phyloP scores from a whole-genome alignment of 2,888 invertebrate genomes.

The Netelia fuscicornis region DNA sequence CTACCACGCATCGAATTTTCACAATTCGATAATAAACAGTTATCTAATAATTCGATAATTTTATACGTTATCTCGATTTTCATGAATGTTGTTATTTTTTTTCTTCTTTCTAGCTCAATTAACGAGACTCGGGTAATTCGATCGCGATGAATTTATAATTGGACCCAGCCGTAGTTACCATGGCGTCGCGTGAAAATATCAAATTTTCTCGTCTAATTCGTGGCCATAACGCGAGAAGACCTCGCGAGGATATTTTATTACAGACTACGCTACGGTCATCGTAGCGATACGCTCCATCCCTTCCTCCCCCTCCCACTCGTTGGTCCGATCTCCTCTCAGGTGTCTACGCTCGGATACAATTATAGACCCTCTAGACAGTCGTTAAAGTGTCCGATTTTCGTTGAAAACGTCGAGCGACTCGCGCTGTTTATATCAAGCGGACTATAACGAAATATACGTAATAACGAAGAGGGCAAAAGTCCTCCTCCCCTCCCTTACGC shows the following conservation, averaged over 20 bases:
- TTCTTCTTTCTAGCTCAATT: neutral
- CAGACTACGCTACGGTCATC: neutral
- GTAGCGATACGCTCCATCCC: neutral
- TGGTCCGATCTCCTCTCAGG: slow-evolving; percentile 6
- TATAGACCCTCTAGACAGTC: slow-evolving; percentile 47
- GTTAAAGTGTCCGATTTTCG: slow-evolving; percentile 46
- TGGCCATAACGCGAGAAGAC: slow-evolving; percentile 5
- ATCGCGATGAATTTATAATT: neutral
- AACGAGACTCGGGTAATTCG: neutral
- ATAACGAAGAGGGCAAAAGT: slow-evolving; percentile 8
- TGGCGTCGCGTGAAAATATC: neutral
- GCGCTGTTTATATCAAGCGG: slow-evolving; percentile 5
- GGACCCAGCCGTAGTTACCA: neutral
- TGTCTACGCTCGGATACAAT: slow-evolving; percentile 41
- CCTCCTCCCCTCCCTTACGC: neutral
- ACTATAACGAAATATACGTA: slow-evolving; percentile 7
- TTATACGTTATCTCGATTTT: no score
- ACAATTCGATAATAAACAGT: no score
- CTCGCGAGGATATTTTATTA: slow-evolving; percentile 15
- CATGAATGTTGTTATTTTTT: neutral
- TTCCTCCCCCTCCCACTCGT: neutral
- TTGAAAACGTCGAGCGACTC: slow-evolving; percentile 13
- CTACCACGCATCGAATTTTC: no score
- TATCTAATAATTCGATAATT: no score
- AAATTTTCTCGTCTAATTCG: neutral